phyloP scores from a whole-genome alignment of 2,113 vertebrate genomes.

The Mesoclemmys tuberculata region DNA sequence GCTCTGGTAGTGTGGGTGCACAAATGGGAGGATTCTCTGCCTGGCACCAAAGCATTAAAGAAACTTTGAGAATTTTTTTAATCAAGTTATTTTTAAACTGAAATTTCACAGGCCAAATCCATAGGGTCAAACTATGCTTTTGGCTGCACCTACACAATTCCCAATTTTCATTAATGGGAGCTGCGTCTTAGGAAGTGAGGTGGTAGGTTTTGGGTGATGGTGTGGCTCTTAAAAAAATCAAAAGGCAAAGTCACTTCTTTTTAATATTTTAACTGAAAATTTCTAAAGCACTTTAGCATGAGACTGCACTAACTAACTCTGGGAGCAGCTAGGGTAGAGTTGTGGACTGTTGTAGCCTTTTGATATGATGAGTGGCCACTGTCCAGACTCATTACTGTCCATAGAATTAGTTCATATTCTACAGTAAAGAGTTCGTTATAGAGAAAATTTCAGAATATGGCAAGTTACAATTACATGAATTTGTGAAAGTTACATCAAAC shows the following conservation, averaged over 20 bases:
- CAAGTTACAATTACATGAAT: background rate
- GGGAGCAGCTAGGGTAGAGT: background rate
- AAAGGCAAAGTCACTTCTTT: background rate
- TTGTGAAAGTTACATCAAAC: conserved; percentile 9
- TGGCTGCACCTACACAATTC: background rate
- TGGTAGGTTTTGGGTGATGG: background rate
- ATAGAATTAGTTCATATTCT: background rate
- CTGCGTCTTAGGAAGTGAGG: background rate
- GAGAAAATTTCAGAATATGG: background rate
- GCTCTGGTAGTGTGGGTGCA: conserved; percentile 8
- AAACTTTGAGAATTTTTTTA: background rate
- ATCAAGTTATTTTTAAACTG: background rate
- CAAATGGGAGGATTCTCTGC: conserved; percentile 30
- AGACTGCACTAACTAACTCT: background rate
- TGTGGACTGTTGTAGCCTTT: background rate
- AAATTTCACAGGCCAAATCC: background rate
- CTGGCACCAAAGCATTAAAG: background rate
- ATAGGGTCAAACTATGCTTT: background rate
- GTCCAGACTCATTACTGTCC: background rate
- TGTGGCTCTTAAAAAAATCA: background rate
- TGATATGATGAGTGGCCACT: background rate
- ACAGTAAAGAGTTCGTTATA: background rate
- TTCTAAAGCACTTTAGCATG: background rate
- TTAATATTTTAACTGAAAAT: background rate
- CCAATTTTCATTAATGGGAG: background rate